These are phyloP conservation scores for Torymus tubicola DNA, from an alignment of 2,888 invertebrate species.

Conservation along the genomic window DNA sequence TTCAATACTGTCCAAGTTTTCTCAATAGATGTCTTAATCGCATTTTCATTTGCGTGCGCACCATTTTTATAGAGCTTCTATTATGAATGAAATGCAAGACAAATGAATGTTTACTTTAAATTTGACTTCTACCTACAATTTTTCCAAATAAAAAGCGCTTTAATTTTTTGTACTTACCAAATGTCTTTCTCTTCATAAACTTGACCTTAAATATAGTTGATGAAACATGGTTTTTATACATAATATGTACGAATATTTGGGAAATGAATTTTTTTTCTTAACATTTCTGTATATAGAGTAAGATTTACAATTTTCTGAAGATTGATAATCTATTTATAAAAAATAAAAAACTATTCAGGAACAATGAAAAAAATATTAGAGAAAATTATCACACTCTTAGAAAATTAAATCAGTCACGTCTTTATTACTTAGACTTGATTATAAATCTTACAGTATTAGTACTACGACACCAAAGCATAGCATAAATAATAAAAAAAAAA, in stretches of 20 bases:
- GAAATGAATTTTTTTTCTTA: background rate
- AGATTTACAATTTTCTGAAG: no score
- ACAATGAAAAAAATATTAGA: background rate
- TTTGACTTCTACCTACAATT: conserved; percentile 37
- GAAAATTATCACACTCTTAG: conserved; percentile 24
- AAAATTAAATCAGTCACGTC: conserved; percentile 57
- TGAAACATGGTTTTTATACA: no score
- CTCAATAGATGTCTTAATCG: conserved; percentile 42
- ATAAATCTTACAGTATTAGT: conserved; percentile 56
- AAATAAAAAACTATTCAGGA: no score
- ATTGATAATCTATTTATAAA: no score
- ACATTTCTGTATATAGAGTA: no score
- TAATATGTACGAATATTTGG: no score
- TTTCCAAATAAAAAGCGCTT: conserved; percentile 53
- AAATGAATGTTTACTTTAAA: conserved; percentile 52
- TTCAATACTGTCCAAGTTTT: conserved; percentile 40
- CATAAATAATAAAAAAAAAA: conserved; percentile 56
- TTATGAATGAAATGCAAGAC: conserved; percentile 25
- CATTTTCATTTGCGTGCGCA: conserved; percentile 52
- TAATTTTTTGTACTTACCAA: conserved; percentile 53
- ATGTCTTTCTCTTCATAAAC: conserved; percentile 32
- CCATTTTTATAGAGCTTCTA: conserved; percentile 50
- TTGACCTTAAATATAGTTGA: background rate
- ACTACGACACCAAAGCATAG: conserved; percentile 57
- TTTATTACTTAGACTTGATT: conserved; percentile 58